phyloP scores from a whole-genome alignment of 2,797 vertebrate genomes.

The Decapterus maruadsi region DNA sequence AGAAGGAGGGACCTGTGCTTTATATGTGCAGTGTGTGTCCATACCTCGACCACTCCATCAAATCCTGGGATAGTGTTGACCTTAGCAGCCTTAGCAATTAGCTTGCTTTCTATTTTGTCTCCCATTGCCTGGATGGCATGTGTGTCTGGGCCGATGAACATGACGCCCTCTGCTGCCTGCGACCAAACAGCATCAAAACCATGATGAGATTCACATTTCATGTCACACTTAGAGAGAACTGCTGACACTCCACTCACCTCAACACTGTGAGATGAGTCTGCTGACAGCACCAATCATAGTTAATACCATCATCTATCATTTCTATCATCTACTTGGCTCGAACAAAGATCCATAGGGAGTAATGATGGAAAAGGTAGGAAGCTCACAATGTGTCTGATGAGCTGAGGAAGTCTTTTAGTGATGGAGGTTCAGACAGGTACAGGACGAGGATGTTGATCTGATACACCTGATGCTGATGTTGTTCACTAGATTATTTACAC shows the following conservation, averaged over 20 bases:
- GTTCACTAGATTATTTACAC: too few relatives aligned
- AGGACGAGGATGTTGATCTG: too few relatives aligned
- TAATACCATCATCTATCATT: not conserved
- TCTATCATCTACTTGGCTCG: too few relatives aligned
- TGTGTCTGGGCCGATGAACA: slow-evolving; percentile 96
- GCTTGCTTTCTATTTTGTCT: slow-evolving; percentile 99
- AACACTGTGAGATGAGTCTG: not conserved
- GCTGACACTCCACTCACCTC: not conserved
- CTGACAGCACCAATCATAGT: not conserved
- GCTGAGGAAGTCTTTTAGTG: too few relatives aligned
- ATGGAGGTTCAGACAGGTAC: too few relatives aligned
- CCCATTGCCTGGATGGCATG: slow-evolving; percentile 98
- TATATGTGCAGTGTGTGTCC: not conserved
- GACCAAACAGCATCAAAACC: slow-evolving; percentile 41
- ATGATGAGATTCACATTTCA: not conserved
- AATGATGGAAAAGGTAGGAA: too few relatives aligned
- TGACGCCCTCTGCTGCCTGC: slow-evolving; percentile 90
- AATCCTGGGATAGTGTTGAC: slow-evolving; percentile 98
- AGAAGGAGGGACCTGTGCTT: not conserved
- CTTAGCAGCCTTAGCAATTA: slow-evolving; percentile 95
- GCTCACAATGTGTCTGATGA: too few relatives aligned
- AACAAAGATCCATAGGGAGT: too few relatives aligned
- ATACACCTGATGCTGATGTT: too few relatives aligned
- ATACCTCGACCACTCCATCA: slow-evolving; percentile 96
- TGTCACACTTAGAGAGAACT: not conserved